Percentiles rank a stretch among this genome's conserved stretches.
phyloP scores from a whole-genome alignment of 2,888 invertebrate genomes.

The Notodonta ziczac region DNA sequence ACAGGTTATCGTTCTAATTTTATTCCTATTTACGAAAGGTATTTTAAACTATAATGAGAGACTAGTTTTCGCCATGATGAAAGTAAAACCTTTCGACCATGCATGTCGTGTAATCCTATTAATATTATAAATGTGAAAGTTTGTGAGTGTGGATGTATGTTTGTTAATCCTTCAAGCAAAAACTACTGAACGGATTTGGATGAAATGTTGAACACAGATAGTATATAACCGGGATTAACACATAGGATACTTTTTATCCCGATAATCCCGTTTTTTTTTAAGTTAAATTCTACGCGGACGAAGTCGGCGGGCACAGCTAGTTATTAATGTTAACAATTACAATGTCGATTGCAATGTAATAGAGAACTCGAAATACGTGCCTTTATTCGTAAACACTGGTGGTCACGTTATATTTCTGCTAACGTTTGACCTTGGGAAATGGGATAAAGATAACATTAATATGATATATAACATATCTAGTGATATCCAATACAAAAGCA shows the following conservation, averaged over 20 bases:
- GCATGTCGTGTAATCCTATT: constrained; percentile 26
- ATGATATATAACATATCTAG: background rate
- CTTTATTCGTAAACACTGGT: constrained; percentile 27
- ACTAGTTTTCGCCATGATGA: background rate
- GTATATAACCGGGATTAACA: too few species aligned
- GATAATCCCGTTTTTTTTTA: too few species aligned
- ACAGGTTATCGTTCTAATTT: too few species aligned
- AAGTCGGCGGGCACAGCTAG: too few species aligned
- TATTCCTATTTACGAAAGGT: background rate
- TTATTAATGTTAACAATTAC: constrained; percentile 25
- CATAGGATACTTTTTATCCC: too few species aligned
- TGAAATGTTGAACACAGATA: too few species aligned
- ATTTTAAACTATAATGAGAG: background rate
- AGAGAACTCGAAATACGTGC: constrained; percentile 28
- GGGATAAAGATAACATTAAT: constrained; percentile 5
- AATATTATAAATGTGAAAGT: too few species aligned
- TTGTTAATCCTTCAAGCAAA: too few species aligned
- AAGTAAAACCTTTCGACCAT: background rate
- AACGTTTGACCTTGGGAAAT: constrained; percentile 15
- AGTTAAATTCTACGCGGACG: too few species aligned
- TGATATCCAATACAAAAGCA: background rate
- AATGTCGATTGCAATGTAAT: constrained; percentile 33
- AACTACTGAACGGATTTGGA: too few species aligned
- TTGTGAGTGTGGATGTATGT: too few species aligned
- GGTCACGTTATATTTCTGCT: constrained; percentile 37